phyloP scores from a whole-genome alignment of 2,888 invertebrate genomes.

The Apodemia zela region DNA sequence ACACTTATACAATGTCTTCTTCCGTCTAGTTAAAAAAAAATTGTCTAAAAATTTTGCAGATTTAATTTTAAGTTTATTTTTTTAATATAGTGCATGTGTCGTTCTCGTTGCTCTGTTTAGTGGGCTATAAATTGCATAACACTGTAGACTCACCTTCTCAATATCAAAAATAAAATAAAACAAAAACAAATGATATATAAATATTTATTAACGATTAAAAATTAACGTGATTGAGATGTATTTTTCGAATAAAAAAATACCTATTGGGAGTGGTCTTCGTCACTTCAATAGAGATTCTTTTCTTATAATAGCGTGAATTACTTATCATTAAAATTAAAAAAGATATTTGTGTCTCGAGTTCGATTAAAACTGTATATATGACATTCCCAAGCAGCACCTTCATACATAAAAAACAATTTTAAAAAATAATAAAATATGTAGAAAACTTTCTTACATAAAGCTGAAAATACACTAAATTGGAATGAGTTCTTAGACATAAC shows the following conservation, averaged over 20 bases:
- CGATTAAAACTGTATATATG: constrained; percentile 43
- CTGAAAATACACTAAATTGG: constrained; percentile 72
- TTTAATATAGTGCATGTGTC: not conserved
- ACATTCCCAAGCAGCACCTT: constrained; percentile 63
- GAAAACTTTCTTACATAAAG: constrained; percentile 53
- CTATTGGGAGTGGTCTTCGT: constrained; percentile 27
- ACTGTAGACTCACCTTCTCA: constrained; percentile 62
- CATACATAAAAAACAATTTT: constrained; percentile 51
- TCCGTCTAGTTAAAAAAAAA: too few relatives aligned
- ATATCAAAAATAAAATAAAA: constrained; percentile 51
- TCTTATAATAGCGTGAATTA: constrained; percentile 23
- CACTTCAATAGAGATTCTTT: constrained; percentile 61
- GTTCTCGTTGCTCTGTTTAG: constrained; percentile 24
- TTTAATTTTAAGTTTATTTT: not conserved
- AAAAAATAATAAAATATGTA: constrained; percentile 59
- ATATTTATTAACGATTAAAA: constrained; percentile 77
- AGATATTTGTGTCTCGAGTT: constrained; percentile 35
- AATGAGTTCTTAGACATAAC: constrained; percentile 67
- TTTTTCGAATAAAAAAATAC: constrained; percentile 40
- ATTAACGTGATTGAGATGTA: constrained; percentile 55
- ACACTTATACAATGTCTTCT: too few relatives aligned
- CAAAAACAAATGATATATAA: constrained; percentile 68
- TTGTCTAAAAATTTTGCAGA: not conserved
- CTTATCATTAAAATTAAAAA: constrained; percentile 28
- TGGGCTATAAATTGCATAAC: constrained; percentile 76